These are phyloP conservation scores for Sebastes trivittatus DNA, from an alignment of 2,797 vertebrate genomes.

Conservation along the genomic window DNA sequence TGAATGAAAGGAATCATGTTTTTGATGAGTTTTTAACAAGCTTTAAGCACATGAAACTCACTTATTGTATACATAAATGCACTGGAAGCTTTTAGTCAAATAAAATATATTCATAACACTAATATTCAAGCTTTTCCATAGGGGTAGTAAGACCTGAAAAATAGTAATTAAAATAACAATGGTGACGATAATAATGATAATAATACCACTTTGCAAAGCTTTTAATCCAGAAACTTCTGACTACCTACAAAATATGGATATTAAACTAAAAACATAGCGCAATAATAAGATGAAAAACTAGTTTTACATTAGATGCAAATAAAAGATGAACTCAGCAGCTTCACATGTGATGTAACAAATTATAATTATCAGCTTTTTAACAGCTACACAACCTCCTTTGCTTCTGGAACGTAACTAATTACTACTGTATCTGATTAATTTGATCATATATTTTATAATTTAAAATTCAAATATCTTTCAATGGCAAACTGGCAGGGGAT, in stretches of 20 bases:
- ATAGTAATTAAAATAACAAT: not conserved
- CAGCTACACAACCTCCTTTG: not conserved
- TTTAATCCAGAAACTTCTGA: not conserved
- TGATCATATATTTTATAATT: not conserved
- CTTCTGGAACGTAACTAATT: not conserved
- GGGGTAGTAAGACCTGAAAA: not conserved
- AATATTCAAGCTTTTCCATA: not conserved
- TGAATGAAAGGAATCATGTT: constrained; percentile 1
- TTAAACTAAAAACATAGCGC: not conserved
- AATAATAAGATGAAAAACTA: not conserved
- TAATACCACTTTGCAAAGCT: not conserved
- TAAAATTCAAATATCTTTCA: not conserved
- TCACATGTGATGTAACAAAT: not conserved
- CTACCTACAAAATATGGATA: not conserved
- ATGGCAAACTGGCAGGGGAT: not conserved
- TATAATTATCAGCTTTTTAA: not conserved
- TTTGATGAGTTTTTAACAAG: constrained; percentile 1
- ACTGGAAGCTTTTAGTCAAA: not conserved
- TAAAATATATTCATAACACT: not conserved
- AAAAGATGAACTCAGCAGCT: not conserved
- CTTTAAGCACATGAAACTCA: not conserved
- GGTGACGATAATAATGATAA: not conserved
- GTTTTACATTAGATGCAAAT: not conserved
- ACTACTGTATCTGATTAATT: not conserved
- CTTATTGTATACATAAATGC: not conserved